A percentile compares a stretch with the other conserved stretches of the same genome.
phyloP scores from a whole-genome alignment of 2,888 invertebrate species.

The Apeira syringaria region DNA sequence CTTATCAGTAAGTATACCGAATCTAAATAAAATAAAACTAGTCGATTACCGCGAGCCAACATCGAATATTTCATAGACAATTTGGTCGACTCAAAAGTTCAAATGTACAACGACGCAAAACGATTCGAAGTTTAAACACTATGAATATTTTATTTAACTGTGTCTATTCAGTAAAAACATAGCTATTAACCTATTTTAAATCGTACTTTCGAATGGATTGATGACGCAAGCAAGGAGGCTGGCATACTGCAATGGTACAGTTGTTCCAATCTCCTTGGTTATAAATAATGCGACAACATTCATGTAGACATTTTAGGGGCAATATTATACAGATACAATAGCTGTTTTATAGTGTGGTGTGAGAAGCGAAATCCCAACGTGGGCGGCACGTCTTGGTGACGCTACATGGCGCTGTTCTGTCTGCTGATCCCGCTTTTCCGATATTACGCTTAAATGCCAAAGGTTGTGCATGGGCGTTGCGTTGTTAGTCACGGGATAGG shows the following conservation, averaged over 20 bases:
- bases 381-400: slow-evolving; percentile 30
- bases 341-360: slow-evolving; percentile 36
- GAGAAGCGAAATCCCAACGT: slow-evolving; percentile 22
- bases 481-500: slow-evolving; percentile 1
- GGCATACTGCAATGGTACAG: slow-evolving; percentile 63
- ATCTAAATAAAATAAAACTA: neutral
- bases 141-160: slow-evolving; percentile 53
- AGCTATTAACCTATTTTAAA: slow-evolving; percentile 74
- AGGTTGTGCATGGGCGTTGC: slow-evolving; percentile 14
- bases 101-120: slow-evolving; percentile 27
- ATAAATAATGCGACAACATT: slow-evolving; percentile 52
- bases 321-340: slow-evolving; percentile 41
- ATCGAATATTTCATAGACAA: slow-evolving; percentile 21
- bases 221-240: slow-evolving; percentile 63
- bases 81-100: slow-evolving; percentile 37
- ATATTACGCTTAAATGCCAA: slow-evolving; percentile 15
- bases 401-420: slow-evolving; percentile 21
- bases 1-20: neutral
- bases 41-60: neutral
- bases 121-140: slow-evolving; percentile 32
- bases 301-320: slow-evolving; percentile 43
- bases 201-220: slow-evolving; percentile 67
- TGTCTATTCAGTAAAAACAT: slow-evolving; percentile 62
- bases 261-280: slow-evolving; percentile 50
- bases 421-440: slow-evolving; percentile 13